These are phyloP conservation scores for Balaeniceps rex DNA, from an alignment of 2,113 vertebrate species.

Conservation along the genomic window DNA sequence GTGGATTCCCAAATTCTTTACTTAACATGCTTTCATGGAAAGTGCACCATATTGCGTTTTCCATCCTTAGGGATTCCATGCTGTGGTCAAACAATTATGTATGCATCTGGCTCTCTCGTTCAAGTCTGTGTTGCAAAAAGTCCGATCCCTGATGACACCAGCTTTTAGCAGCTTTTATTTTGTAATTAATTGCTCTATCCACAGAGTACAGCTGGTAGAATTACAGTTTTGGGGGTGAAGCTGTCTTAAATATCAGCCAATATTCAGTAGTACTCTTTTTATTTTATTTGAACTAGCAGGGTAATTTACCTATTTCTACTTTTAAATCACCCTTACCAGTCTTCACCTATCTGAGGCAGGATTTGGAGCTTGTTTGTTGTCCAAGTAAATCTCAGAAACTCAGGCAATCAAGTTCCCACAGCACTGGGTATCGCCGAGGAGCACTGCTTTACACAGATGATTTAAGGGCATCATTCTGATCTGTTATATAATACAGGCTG, in stretches of 20 bases:
- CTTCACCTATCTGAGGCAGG: not conserved
- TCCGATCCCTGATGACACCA: not conserved
- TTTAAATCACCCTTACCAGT: not conserved
- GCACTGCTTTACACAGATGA: not conserved
- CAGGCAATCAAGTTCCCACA: not conserved
- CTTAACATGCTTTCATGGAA: not conserved
- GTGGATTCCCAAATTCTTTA: not conserved
- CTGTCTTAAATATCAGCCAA: not conserved
- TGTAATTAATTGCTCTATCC: not conserved
- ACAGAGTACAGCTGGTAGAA: not conserved
- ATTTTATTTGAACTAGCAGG: not conserved
- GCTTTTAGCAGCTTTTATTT: not conserved
- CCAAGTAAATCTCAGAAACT: not conserved
- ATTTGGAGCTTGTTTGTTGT: not conserved
- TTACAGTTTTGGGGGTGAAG: not conserved
- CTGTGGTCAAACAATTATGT: not conserved
- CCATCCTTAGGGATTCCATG: not conserved
- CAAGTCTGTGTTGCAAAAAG: not conserved
- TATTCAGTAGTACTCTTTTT: not conserved
- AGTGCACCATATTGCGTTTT: not conserved
- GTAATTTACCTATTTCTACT: not conserved
- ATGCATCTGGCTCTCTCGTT: not conserved
- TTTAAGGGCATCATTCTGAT: not conserved
- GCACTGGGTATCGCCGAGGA: not conserved
- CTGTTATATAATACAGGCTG: not conserved